Base-by-base conservation (phyloP, 1,140 invertebrate species). In the Sycophaga agraensis region DNA sequence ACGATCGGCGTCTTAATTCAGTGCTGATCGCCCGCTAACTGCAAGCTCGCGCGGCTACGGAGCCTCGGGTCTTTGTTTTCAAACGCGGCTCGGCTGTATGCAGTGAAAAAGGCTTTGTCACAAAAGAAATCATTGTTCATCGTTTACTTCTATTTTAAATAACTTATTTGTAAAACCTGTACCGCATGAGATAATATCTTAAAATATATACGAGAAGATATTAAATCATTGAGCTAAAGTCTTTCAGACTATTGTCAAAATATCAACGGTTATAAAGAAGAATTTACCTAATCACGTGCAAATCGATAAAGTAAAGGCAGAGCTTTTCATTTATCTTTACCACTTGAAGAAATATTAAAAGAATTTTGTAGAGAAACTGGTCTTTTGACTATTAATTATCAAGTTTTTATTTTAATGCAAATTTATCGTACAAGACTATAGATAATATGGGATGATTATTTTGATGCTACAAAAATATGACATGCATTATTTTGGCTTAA, bases 191-290 rank as follows among this genome's bases (percentile, higher is more conserved):
- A 53, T 74, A 45, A 4, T 21, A 22, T 19, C 12, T 17, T 60
- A 73, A 34, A 72, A 72, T 64, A 53, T 64, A 21, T 68, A 64
- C 49, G 69, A 72, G 57, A 68, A 68, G 59, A 65, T 70, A 4
- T 59, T 72, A 11, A 73, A 74, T 43, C 70, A 77, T 62, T 55
- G 70, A 67, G 74, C 69, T 12, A 75, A 75, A 67, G 71, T 72
- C 17, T 74, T 74, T 62, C 70, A 75, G 70, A 58, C 60, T 12
- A 66, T 77, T 37, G 59, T 68, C 42, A 62, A 63, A 57, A 70
- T 71, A 64, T 46, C 48, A 22, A 64, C 73, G 8, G 68, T 73
- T 14, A 46, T 62, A 24, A 71, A 71, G 26, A 75, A 73, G 43
- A 71, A 71, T 59, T 4, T 73, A 17, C 68, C 64, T 17, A 56